These are phyloP conservation scores for Perodicticus potto DNA, from an alignment of 2,797 vertebrate species.

Conservation along the genomic window DNA sequence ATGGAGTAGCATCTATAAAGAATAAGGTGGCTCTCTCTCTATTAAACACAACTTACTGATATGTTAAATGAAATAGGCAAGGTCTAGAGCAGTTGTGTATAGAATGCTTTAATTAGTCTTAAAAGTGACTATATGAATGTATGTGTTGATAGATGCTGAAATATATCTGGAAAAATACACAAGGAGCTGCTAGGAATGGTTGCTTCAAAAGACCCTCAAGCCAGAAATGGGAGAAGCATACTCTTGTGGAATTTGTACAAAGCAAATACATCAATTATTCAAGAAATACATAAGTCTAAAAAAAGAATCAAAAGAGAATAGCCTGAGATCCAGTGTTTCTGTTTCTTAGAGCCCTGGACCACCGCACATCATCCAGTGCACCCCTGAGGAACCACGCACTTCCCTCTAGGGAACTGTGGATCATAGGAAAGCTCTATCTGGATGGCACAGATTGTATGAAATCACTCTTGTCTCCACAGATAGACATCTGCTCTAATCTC, in stretches of 20 bases:
- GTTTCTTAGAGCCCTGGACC: neutral
- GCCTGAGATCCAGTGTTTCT: neutral
- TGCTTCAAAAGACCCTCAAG: neutral
- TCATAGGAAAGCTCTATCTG: neutral
- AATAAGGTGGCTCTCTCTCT: neutral
- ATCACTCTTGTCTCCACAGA: neutral
- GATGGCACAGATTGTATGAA: neutral
- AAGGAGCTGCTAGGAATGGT: neutral
- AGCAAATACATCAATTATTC: neutral
- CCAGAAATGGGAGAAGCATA: neutral
- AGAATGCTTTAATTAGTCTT: neutral
- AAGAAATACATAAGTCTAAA: neutral
- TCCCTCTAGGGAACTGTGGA: neutral
- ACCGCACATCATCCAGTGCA: accelerated
- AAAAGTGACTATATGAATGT: neutral
- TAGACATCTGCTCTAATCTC: conserved; percentile 17
- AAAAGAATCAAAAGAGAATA: neutral
- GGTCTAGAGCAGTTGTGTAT: neutral
- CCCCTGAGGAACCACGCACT: neutral
- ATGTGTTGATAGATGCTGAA: neutral
- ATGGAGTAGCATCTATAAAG: neutral
- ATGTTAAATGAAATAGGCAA: neutral
- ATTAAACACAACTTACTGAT: neutral
- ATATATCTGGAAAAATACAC: neutral
- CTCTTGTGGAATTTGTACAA: neutral